phyloP scores from a whole-genome alignment of 2,888 invertebrate species.

The Notodonta ziczac region DNA sequence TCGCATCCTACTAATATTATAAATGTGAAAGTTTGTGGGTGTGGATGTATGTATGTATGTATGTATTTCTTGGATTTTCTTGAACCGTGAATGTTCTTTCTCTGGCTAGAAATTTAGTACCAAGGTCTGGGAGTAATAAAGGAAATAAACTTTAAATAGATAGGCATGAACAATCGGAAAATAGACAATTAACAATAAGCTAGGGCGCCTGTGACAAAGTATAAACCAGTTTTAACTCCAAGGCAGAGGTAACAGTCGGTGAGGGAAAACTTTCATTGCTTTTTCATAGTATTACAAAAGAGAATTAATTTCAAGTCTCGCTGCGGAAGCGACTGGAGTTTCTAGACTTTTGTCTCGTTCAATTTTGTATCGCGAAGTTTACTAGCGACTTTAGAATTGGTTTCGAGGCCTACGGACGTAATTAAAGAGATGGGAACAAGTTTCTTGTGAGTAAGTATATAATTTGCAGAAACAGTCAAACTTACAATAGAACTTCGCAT shows the following conservation, averaged over 20 bases:
- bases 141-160: too few species aligned
- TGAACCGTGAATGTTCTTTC: too few species aligned
- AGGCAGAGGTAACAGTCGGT: constrained; percentile 25
- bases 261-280: constrained; percentile 41
- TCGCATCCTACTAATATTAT: too few species aligned
- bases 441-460: too few species aligned
- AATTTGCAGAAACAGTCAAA: too few species aligned
- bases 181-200: constrained; percentile 6
- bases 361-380: constrained; percentile 7
- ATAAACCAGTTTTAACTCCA: constrained; percentile 30
- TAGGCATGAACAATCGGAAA: too few species aligned
- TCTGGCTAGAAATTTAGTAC: too few species aligned
- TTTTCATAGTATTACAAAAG: constrained; percentile 46
- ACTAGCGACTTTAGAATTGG: neutral
- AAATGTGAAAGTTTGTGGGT: too few species aligned
- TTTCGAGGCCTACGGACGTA: constrained; percentile 1
- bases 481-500: too few species aligned
- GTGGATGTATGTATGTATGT: too few species aligned
- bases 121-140: too few species aligned
- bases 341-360: constrained; percentile 33
- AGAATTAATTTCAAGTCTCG: constrained; percentile 43
- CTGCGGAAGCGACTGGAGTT: constrained; percentile 27
- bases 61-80: too few species aligned
- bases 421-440: neutral
- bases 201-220: constrained; percentile 22